Percentiles rank a stretch among this genome's conserved stretches.
These are phyloP conservation scores for Prorops nasuta DNA, from an alignment of 1,140 invertebrate species.

Conservation along the genomic window DNA sequence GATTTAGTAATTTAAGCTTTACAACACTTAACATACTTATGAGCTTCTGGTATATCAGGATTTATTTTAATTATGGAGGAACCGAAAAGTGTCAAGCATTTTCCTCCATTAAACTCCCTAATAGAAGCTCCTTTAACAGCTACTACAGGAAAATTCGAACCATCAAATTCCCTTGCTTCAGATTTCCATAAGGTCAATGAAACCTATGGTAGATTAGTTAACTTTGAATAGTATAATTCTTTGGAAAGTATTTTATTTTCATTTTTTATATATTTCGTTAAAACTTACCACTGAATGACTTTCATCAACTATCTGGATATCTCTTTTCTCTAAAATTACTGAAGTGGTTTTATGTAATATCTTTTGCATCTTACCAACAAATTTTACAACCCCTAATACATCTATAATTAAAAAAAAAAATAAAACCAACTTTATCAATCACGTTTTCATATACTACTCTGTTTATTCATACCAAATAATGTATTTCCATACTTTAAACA, in stretches of 20 bases:
- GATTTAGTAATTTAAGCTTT: no score
- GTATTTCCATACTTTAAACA: slow-evolving; percentile 7
- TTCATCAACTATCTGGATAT: slow-evolving; percentile 84
- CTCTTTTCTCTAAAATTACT: slow-evolving; percentile 86
- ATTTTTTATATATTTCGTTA: neutral
- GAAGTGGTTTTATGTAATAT: slow-evolving; percentile 73
- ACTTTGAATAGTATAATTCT: slow-evolving; percentile 7
- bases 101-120: slow-evolving; percentile 73
- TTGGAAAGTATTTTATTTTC: slow-evolving; percentile 1
- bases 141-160: slow-evolving; percentile 73
- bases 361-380: slow-evolving; percentile 67
- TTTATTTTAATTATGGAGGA: slow-evolving; percentile 73
- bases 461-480: slow-evolving; percentile 1
- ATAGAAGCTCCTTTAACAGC: slow-evolving; percentile 77
- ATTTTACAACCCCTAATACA: slow-evolving; percentile 87
- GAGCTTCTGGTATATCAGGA: slow-evolving; percentile 86
- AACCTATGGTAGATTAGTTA: slow-evolving; percentile 52
- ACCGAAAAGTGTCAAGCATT: slow-evolving; percentile 61
- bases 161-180: slow-evolving; percentile 83
- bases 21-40: no score
- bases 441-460: no score
- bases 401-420: slow-evolving; percentile 62
- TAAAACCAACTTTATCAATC: no score
- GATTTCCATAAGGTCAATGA: slow-evolving; percentile 74
- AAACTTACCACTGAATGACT: slow-evolving; percentile 71